Evolutionary conservation across 1,140 invertebrate species (phyloP), one percentile per base, ranked within the genome.

Genomic region (Diprion similis): DNA sequence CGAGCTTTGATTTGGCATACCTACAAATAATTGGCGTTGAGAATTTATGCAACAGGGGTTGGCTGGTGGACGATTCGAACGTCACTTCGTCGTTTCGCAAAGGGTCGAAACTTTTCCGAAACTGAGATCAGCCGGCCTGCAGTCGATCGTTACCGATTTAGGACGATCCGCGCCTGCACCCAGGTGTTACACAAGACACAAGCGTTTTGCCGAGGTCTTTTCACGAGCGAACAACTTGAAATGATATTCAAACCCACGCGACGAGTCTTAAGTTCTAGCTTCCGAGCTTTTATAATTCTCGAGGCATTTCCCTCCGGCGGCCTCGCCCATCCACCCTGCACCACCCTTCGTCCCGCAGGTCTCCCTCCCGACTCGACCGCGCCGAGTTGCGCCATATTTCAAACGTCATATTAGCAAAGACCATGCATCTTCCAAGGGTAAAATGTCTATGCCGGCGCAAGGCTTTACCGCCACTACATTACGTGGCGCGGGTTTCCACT

Each of bases 401-500:
- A 84, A 81, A 84, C 69, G 83, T 84, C 83, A 84, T 84, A 84
- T 84, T 84, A 84, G 82, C 82, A 77, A 79, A 66, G 78, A 80
- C 83, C 80, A 84, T 84, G 83, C 82, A 78, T 84, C 83, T 82
- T 83, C 80, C 81, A 78, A 74, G 80, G 75, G 80, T 79, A 83
- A 83, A 83, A 84, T 82, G 78, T 83, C 82, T 81, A 80, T 82
- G 81, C 74, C 79, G 69, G 74, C n/a, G 77, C 76, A 80, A 75
- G 11, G 75, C 77, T 76, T 76, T 75, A 73, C 77, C 73, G 71
- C 77, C 74, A 80, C 76, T 82, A 82, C 80, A 83, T 82, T 78
- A 81, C 77, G 75, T 73, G 72, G 74, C 75, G 71, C 70, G 75
- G 73, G 78, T 81, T 76, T 74, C 78, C 51, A 74, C 77, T 77